Base-by-base conservation (phyloP, 2,888 invertebrate species). In the Chloroclystis v-ata region DNA sequence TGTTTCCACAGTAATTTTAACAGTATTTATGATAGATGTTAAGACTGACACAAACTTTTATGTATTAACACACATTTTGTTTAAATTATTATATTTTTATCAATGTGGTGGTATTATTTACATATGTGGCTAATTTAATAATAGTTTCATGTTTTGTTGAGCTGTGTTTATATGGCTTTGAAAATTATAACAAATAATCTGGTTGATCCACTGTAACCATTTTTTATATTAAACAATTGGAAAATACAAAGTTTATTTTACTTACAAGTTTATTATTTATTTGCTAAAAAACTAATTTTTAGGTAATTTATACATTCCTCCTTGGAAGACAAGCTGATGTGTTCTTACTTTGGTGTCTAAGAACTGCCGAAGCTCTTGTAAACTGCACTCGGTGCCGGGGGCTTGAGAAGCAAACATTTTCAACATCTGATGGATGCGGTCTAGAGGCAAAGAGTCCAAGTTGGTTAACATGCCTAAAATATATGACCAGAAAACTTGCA, bases 381-480 rank as follows among this genome's bases (percentile, higher is more conserved):
- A 85, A 59, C 94, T 95, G 68, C 97, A 97, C 71, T 98, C 97
- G 9, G 95, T 93, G 0, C 94, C 92, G 0, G 96, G 95, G 7
- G 96, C 97, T 83, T 97, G 96, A 26, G 97, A 96, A 1, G 97
- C 97, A 87, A 98, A 98, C 93, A 98, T 95, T 75, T 97, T 96
- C 51, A 98, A 78, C 97, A 98, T 98, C 72, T 97, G 96, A 78
- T 97, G 97, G 62, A 98, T 98, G 43, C 97, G 89, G 61, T 98
- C 97, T 56, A 98, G 83, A 0, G 97, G 95, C 70, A 98, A 89
- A 0, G 95, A 95, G 66, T 97, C 97, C 56, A 98, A 86, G 86
- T 98, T 98, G 8, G 97, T 97, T 47, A 98, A 82, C 98, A 98
- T 98, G 11, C 97, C 98, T 35, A 97, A 95, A 63, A 98, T 97